These are phyloP conservation scores for Alcis repandata DNA, from an alignment of 2,888 invertebrate genomes.

Conservation along the genomic window DNA sequence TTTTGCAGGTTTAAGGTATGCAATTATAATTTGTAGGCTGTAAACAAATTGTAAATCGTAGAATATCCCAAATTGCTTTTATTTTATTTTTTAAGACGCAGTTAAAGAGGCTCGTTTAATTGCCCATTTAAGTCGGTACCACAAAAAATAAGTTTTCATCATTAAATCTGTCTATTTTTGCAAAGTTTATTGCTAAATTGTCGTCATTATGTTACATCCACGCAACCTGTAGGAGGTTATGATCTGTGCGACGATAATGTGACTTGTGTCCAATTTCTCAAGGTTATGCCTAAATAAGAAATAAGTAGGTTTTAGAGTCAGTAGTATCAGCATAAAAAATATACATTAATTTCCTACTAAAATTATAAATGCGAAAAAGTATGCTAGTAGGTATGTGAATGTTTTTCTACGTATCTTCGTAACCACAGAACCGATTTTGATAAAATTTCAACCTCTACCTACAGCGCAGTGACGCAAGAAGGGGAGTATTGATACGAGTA, in stretches of 20 bases:
- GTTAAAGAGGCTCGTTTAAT: slow-evolving; percentile 2
- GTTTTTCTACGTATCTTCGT: too few species aligned
- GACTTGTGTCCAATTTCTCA: slow-evolving; percentile 19
- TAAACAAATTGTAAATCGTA: background rate
- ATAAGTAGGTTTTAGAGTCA: background rate
- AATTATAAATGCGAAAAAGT: too few species aligned
- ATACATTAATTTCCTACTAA: too few species aligned
- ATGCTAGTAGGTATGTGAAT: too few species aligned
- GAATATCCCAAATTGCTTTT: background rate
- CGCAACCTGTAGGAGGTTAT: slow-evolving; percentile 26
- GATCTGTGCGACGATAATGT: slow-evolving; percentile 17
- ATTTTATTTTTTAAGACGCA: background rate
- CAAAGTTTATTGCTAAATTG: slow-evolving; percentile 28
- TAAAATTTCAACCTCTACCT: too few species aligned
- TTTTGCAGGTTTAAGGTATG: background rate
- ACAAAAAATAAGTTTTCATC: slow-evolving; percentile 15
- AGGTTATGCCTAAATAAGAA: slow-evolving; percentile 5
- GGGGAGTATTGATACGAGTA: too few species aligned
- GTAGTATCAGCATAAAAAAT: too few species aligned
- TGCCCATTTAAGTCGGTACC: slow-evolving; percentile 13
- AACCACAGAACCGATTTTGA: too few species aligned
- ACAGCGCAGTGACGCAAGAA: too few species aligned
- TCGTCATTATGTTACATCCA: slow-evolving; percentile 31
- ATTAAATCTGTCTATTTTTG: slow-evolving; percentile 15
- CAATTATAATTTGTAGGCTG: background rate